phyloP scores from a whole-genome alignment of 2,888 invertebrate species.

The Caenorhabditis macrosperma region DNA sequence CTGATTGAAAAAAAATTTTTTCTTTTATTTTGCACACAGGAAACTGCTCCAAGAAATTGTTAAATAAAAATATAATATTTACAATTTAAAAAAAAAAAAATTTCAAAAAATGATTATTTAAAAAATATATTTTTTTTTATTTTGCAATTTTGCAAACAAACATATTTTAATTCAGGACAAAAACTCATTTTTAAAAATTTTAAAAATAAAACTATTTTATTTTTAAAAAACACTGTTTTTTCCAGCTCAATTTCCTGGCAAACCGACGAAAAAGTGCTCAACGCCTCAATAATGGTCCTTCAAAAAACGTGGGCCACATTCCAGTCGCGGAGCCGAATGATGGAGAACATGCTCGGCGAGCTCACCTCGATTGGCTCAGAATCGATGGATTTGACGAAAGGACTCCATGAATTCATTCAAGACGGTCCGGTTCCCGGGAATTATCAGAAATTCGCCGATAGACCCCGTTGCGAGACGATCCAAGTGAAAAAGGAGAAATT shows the following conservation, averaged over 20 bases:
- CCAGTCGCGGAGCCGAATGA: conserved; percentile 70
- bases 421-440: conserved; percentile 60
- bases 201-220: too few species aligned
- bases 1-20: too few species aligned
- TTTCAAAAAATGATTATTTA: not conserved
- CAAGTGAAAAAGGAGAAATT: conserved; percentile 67
- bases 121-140: too few species aligned
- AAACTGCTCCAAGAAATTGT: too few species aligned
- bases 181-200: too few species aligned
- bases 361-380: conserved; percentile 37
- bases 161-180: too few species aligned
- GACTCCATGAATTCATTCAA: conserved; percentile 72
- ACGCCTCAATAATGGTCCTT: conserved; percentile 49
- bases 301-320: conserved; percentile 73
- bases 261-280: conserved; percentile 50
- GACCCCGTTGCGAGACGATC: conserved; percentile 71
- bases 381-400: conserved; percentile 44
- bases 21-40: too few species aligned
- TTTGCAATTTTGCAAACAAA: too few species aligned
- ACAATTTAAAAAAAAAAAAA: too few species aligned
- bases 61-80: too few species aligned
- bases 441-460: conserved; percentile 67
- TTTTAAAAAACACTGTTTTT: not conserved
- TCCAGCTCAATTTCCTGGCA: conserved; percentile 61
- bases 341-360: conserved; percentile 73